Percentiles rank a stretch among this genome's conserved stretches.
Evolutionary conservation across 2,888 invertebrate genomes (phyloP).

Genomic region (Pecten maximus): DNA sequence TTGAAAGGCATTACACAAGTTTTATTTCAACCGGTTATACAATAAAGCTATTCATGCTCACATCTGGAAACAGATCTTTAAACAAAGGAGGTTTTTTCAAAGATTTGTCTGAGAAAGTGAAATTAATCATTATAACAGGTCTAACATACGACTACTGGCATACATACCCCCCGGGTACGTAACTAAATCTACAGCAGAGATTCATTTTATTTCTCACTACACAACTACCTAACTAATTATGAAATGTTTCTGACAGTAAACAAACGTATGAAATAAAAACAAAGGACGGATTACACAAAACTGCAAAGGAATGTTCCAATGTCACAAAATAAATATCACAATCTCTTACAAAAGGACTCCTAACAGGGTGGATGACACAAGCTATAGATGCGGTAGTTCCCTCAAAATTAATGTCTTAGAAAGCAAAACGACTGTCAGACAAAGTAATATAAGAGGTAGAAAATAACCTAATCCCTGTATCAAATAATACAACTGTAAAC

Average conservation of each 20-base stretch:
- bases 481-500: background rate
- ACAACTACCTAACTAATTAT: no score
- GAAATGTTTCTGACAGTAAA: background rate
- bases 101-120: no score
- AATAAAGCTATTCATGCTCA: no score
- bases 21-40: no score
- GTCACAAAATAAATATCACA: background rate
- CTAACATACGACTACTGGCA: background rate
- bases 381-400: no score
- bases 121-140: background rate
- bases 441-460: background rate
- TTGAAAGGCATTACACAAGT: no score
- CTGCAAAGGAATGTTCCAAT: background rate
- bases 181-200: no score
- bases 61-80: no score
- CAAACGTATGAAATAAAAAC: background rate
- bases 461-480: background rate
- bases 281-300: background rate
- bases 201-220: no score
- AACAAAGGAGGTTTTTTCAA: no score
- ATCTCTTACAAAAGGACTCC: background rate
- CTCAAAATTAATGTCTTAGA: no score
- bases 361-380: background rate
- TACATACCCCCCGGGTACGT: background rate
- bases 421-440: background rate